Base-by-base conservation (phyloP, 1,140 invertebrate species). In the Trichogramma pretiosum region DNA sequence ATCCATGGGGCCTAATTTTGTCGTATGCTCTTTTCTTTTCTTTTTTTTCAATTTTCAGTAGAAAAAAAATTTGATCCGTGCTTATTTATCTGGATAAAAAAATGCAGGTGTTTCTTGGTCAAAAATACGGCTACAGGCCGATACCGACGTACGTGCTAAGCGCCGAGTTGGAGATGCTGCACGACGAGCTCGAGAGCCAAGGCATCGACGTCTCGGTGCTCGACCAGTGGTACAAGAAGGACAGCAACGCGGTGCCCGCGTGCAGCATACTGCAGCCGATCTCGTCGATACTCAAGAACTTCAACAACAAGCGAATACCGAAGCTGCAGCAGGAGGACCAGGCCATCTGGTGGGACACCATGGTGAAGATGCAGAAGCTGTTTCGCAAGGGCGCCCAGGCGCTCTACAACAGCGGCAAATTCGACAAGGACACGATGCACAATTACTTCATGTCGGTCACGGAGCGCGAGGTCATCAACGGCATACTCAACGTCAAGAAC, bases 371-470 rank as follows among this genome's bases (percentile, higher is more conserved):
- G 81, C 93, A 97, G 69, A 93, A 93, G 63, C 72, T 97, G 3
- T 82, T 98, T 37, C 71, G 94, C 28, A 98, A 96, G 74, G 89
- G 92, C 0, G 84, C 93, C 0, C 80, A 83, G 19, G 89, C 89
- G 3, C 73, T 96, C 11, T 89, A 81, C 56, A 85, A 87, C 38
- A 75, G 78, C 53, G 89, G 86, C 3, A 90, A 88, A 70, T 87
- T 98, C 60, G 85, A 87, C 59, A 84, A 91, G 56, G 93, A 97
- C 37, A 85, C 85, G 13, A 94, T 93, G 81, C 94, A 98, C 58
- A 97, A 97, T 69, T 98, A 97, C 69, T 96, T 95, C 61, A 98
- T 98, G 94, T 97, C 94, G 47, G 95, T 98, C 10, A 98, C 95
- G 1, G 95, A 98, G 74, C 73, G 94, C 40, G 95, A 98, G 75